Conservation (phyloP, 1,140 invertebrate species). For the Hormaphis cornu region DNA sequence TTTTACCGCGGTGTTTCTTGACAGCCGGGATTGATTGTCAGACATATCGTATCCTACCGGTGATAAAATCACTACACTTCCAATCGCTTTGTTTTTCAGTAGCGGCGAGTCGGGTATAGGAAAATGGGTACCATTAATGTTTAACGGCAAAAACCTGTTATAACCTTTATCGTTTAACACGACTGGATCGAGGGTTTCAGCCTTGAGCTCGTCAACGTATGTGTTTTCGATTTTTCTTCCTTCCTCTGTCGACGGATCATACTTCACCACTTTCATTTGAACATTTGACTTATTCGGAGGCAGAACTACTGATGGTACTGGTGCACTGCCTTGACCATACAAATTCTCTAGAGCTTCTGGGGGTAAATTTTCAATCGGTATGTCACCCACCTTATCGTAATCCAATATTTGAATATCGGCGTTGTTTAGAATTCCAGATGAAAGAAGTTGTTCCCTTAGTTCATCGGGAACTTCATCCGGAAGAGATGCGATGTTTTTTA, state of each 20-base stretch:
- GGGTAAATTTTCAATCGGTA: constrained; percentile 69
- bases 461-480: constrained; percentile 81
- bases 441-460: constrained; percentile 67
- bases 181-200: constrained; percentile 62
- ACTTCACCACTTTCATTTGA: constrained; percentile 75
- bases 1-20: constrained; percentile 37
- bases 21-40: constrained; percentile 39
- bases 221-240: constrained; percentile 59
- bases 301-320: constrained; percentile 37
- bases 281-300: constrained; percentile 42
- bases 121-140: constrained; percentile 72
- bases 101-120: constrained; percentile 65
- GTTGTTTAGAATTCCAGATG: constrained; percentile 73
- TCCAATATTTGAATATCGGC: constrained; percentile 76
- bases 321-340: constrained; percentile 51
- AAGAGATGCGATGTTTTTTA: constrained; percentile 51
- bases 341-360: constrained; percentile 75
- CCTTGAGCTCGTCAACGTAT: constrained; percentile 54
- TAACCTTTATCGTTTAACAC: constrained; percentile 61
- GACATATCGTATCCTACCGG: constrained; percentile 59
- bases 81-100: constrained; percentile 60
- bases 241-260: constrained; percentile 61
- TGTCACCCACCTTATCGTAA: constrained; percentile 80
- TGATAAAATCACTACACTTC: constrained; percentile 70
- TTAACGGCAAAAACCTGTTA: constrained; percentile 70